phyloP scores from a whole-genome alignment of 2,888 invertebrate genomes.

The Capitulum mitella region DNA sequence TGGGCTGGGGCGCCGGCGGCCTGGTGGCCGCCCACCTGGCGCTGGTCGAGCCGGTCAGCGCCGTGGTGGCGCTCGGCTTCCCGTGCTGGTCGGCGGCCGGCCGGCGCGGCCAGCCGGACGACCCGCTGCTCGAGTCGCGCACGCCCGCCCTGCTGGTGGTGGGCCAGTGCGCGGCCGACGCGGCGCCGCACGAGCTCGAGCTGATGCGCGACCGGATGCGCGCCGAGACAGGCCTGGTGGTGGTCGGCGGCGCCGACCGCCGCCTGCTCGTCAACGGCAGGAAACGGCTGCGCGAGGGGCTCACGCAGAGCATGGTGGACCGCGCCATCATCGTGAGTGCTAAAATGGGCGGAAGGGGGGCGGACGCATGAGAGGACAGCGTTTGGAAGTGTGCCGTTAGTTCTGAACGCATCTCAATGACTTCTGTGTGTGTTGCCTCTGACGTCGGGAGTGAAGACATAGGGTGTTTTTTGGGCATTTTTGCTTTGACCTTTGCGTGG shows the following conservation, averaged over 20 bases:
- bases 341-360: background rate
- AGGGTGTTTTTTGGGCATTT: no score
- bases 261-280: constrained; percentile 60
- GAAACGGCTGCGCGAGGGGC: constrained; percentile 62
- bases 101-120: constrained; percentile 65
- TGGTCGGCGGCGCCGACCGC: constrained; percentile 74
- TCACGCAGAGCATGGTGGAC: constrained; percentile 73
- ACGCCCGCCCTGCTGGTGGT: constrained; percentile 69
- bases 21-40: constrained; percentile 50
- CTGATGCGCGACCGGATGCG: constrained; percentile 66
- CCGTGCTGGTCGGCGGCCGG: constrained; percentile 66
- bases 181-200: constrained; percentile 66
- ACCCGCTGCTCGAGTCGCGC: constrained; percentile 61
- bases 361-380: background rate
- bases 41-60: constrained; percentile 60
- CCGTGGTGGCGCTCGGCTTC: constrained; percentile 70
- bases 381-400: background rate
- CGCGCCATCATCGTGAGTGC: constrained; percentile 56
- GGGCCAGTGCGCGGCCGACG: constrained; percentile 62
- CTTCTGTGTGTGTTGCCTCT: no score
- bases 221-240: constrained; percentile 64
- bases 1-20: constrained; percentile 56
- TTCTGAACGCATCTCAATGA: no score
- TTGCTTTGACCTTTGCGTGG: no score
- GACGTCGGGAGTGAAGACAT: no score